Base-by-base conservation (phyloP, 1,140 invertebrate genomes). In the Diorhabda carinulata region DNA sequence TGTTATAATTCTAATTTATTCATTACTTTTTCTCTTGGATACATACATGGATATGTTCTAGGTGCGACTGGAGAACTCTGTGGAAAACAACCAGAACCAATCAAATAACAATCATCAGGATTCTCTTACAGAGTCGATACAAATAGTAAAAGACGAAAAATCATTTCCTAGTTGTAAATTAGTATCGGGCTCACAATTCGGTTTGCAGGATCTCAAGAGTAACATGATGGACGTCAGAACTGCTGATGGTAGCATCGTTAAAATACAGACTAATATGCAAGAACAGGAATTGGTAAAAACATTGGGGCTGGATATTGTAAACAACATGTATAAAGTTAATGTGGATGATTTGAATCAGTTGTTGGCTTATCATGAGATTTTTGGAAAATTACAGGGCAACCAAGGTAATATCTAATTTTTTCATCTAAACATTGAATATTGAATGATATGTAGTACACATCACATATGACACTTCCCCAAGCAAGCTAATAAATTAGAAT, bases 291-390 rank as follows among this genome's bases (percentile, higher is more conserved):
- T 87, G 69, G 84, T 87, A 47, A 88, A 89, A 80, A 90, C 89
- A 56, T 83, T 91, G 40, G 85, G 85, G n/a, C 85, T 86, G 57
- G 86, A 87, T 77, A 86, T 87, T 83, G 85, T 87, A 40, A 90
- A 91, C 77, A 90, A 88, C 76, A 92, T 93, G 89, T 92, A 91
- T 79, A 92, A 79, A 72, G 90, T 93, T 2, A 93, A 92, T 79
- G 91, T 92, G 3, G 92, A 93, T 77, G 92, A 93, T 73, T 85
- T 93, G 40, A 92, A 91, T 69, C 91, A 92, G 73, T 81, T 93
- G 57, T 81, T 93, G 52, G 91, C 91, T n/a, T 93, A 92, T 81
- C 92, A 93, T 77, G 92, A 93, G 81, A 91, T 93, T 9, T 93
- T 93, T 80, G 92, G 91, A n/a, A 93, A 93, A 80, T 82, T 92